phyloP scores from a whole-genome alignment of 2,888 invertebrate species.

The Stratiomys singularior region DNA sequence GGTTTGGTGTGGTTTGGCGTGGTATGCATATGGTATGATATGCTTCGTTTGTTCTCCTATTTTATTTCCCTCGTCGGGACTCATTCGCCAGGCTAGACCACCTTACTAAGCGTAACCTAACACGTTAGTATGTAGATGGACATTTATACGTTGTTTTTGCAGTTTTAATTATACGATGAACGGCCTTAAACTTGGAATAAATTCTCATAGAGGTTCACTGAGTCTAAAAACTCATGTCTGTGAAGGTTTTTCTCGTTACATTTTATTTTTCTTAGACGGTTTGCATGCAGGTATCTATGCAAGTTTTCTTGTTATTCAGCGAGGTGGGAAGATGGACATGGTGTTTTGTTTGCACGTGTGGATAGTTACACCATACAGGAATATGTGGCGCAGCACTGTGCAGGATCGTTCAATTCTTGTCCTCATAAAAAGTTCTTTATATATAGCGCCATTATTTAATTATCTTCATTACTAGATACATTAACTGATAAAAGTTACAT shows the following conservation, averaged over 20 bases:
- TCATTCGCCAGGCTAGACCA: neutral
- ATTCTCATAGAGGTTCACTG: neutral
- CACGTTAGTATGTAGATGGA: neutral
- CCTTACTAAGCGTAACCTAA: neutral
- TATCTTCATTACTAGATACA: too few species aligned
- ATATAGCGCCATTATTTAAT: too few species aligned
- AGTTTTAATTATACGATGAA: constrained; percentile 49
- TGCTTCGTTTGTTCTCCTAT: neutral
- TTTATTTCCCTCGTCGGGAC: neutral
- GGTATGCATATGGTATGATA: neutral
- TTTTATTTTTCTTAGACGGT: neutral
- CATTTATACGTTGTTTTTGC: neutral
- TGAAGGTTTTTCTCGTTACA: neutral
- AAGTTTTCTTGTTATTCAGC: too few species aligned
- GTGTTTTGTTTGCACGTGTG: too few species aligned
- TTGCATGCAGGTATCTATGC: neutral
- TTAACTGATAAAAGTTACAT: too few species aligned
- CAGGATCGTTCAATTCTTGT: too few species aligned
- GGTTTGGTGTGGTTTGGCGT: neutral
- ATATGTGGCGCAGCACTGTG: too few species aligned
- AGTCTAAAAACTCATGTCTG: neutral
- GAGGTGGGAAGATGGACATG: too few species aligned
- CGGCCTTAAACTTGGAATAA: constrained; percentile 49
- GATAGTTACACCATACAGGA: too few species aligned
- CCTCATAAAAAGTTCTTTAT: too few species aligned